These are phyloP conservation scores for Apantesis nais DNA, from an alignment of 2,888 invertebrate genomes.

Conservation along the genomic window DNA sequence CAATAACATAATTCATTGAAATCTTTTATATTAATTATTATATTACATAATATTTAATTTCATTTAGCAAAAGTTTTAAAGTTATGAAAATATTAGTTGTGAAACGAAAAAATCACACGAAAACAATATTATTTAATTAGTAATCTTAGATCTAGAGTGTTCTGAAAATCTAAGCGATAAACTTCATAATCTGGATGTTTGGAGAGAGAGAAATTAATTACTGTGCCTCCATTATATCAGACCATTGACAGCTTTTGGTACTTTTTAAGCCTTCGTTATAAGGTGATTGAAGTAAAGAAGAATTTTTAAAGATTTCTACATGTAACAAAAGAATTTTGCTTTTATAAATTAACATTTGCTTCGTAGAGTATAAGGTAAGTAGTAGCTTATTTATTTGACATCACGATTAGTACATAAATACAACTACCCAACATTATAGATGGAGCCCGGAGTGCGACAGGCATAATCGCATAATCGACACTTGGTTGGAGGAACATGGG, in stretches of 20 bases:
- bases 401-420: background rate
- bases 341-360: background rate
- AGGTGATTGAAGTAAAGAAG: background rate
- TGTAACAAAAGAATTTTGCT: background rate
- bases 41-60: background rate
- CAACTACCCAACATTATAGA: background rate
- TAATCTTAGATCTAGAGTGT: background rate
- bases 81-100: too few relatives aligned
- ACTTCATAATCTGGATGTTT: background rate
- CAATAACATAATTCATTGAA: background rate
- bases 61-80: background rate
- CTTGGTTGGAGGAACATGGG: too few relatives aligned
- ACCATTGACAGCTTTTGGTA: background rate
- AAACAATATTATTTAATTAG: background rate
- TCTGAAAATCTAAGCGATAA: background rate
- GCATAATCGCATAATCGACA: too few relatives aligned
- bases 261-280: conserved; percentile 1
- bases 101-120: too few relatives aligned
- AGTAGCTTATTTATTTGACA: background rate
- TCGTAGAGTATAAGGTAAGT: background rate
- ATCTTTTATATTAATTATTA: background rate
- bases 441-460: background rate
- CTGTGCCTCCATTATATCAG: background rate
- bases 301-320: background rate
- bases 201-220: background rate